These are phyloP conservation scores for Oenanthe melanoleuca DNA, from an alignment of 2,113 vertebrate genomes.

Conservation along the genomic window DNA sequence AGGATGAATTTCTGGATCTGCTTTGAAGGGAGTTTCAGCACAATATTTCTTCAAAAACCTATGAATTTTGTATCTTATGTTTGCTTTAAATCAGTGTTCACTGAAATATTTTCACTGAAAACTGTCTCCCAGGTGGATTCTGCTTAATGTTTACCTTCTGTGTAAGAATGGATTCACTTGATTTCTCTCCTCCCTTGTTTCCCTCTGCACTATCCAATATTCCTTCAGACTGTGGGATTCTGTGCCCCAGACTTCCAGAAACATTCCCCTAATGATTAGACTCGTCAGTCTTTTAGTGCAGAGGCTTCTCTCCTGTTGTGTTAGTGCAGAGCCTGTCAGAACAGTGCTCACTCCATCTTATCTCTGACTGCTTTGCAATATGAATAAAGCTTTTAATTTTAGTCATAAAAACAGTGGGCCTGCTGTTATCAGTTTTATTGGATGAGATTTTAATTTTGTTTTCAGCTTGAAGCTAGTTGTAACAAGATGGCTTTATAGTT, in stretches of 20 bases:
- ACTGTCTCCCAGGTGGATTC: neutral
- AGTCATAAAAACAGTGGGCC: neutral
- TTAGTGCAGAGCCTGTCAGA: neutral
- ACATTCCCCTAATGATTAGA: neutral
- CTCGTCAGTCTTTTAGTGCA: neutral
- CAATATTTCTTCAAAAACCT: neutral
- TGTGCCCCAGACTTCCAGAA: neutral
- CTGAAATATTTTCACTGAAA: neutral
- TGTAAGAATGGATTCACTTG: neutral
- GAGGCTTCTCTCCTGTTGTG: neutral
- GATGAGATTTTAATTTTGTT: conserved; percentile 12
- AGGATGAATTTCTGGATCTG: neutral
- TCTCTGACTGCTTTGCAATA: neutral
- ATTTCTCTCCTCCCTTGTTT: neutral
- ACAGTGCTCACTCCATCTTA: neutral
- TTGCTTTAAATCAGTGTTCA: neutral
- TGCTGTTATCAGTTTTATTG: neutral
- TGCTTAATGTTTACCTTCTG: neutral
- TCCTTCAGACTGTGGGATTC: neutral
- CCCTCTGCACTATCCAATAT: neutral
- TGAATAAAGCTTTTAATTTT: neutral
- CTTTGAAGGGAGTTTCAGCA: neutral
- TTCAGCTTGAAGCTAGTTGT: neutral
- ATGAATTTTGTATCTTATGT: neutral
- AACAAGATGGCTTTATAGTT: neutral